These are phyloP conservation scores for Pterostichus niger DNA, from an alignment of 2,888 invertebrate genomes.

Conservation along the genomic window DNA sequence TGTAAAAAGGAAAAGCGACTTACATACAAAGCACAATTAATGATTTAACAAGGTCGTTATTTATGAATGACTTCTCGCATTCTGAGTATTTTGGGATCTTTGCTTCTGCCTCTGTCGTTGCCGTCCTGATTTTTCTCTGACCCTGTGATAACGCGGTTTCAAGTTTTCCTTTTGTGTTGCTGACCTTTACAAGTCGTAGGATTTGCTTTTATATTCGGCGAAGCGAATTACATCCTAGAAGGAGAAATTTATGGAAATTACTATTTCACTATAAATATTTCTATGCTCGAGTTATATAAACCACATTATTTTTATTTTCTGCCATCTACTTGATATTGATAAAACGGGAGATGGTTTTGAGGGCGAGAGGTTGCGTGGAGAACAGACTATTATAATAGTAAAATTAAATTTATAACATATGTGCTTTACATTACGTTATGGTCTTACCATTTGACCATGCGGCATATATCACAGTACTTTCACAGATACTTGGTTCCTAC, in stretches of 20 bases:
- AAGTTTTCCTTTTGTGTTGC: constrained; percentile 18
- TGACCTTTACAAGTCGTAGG: constrained; percentile 18
- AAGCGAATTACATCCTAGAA: constrained; percentile 24
- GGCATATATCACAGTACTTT: too few species aligned
- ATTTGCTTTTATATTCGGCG: constrained; percentile 32
- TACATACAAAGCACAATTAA: constrained; percentile 41
- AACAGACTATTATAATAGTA: too few species aligned
- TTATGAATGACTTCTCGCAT: constrained; percentile 23
- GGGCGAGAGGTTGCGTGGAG: too few species aligned
- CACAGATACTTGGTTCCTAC: too few species aligned
- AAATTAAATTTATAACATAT: too few species aligned
- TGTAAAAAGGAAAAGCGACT: constrained; percentile 26
- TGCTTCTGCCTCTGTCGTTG: neutral
- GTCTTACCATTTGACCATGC: too few species aligned
- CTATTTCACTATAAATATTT: constrained; percentile 11
- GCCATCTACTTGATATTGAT: neutral
- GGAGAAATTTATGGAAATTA: constrained; percentile 48
- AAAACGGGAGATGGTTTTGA: too few species aligned
- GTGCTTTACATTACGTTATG: too few species aligned
- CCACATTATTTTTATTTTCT: constrained; percentile 45
- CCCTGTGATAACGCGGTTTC: constrained; percentile 11
- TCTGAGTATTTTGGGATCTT: neutral
- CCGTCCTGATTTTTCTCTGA: constrained; percentile 17
- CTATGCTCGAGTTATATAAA: constrained; percentile 10
- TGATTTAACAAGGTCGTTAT: constrained; percentile 48